Percentiles rank a stretch among this genome's conserved stretches.
phyloP scores from a whole-genome alignment of 2,888 invertebrate genomes.

The Agrochola macilenta region DNA sequence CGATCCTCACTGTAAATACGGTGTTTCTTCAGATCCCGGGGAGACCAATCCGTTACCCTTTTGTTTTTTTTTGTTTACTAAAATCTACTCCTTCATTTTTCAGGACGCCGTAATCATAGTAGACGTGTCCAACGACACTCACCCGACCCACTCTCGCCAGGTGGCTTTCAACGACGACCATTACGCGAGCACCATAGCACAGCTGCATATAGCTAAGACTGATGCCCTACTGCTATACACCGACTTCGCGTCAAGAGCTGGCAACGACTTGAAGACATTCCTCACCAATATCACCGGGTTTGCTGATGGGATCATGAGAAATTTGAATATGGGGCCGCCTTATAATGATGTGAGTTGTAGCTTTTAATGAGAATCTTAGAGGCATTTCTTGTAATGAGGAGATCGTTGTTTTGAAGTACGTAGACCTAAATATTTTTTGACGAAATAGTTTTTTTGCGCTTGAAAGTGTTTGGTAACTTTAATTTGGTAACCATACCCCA shows the following conservation, averaged over 20 bases:
- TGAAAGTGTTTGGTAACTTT: too few relatives aligned
- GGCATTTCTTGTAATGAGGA: too few relatives aligned
- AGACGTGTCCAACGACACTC: conserved; percentile 63
- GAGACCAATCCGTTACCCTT: not conserved
- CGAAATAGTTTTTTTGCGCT: too few relatives aligned
- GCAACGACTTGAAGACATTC: conserved; percentile 78
- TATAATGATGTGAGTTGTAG: conserved; percentile 73
- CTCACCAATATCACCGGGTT: conserved; percentile 76
- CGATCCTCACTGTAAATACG: too few relatives aligned
- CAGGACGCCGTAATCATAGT: conserved; percentile 71
- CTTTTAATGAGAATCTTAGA: not conserved
- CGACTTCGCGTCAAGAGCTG: conserved; percentile 79
- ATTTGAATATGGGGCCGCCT: conserved; percentile 52
- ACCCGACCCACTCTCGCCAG: not conserved
- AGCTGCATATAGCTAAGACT: conserved; percentile 74
- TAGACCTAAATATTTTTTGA: too few relatives aligned
- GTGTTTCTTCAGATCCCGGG: too few relatives aligned
- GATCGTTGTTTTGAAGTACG: too few relatives aligned
- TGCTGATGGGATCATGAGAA: conserved; percentile 69
- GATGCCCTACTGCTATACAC: conserved; percentile 83
- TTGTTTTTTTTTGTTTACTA: not conserved
- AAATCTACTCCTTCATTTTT: conserved; percentile 29
- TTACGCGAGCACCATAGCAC: conserved; percentile 39
- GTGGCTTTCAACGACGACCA: not conserved
- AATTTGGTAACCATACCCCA: too few relatives aligned